Evolutionary conservation across 2,797 vertebrate species (phyloP).

Genomic region (Aplochiton taeniatus): DNA sequence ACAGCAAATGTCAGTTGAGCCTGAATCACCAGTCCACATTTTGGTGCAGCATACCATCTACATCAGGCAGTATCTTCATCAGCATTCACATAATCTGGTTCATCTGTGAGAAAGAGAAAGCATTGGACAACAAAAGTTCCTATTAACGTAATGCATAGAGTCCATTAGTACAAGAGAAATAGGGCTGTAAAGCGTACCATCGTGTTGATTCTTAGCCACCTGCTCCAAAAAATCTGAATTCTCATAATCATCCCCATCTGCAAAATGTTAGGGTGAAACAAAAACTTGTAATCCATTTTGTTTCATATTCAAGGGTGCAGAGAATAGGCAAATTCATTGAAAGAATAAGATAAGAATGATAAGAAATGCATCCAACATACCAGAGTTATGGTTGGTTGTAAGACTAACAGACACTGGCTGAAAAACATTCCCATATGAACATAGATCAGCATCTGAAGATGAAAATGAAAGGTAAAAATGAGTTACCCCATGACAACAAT

Average conservation of each 20-base stretch:
- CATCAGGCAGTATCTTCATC: neutral
- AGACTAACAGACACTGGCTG: neutral
- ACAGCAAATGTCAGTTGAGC: too few species aligned
- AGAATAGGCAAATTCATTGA: neutral
- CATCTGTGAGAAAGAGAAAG: slow-evolving; percentile 1
- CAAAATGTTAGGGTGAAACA: slow-evolving; percentile 7
- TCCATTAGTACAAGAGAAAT: too few species aligned
- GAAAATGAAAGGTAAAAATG: slow-evolving; percentile 4
- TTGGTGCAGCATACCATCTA: too few species aligned
- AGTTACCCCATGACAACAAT: too few species aligned
- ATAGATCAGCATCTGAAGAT: slow-evolving; percentile 3
- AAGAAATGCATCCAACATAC: slow-evolving; percentile 9
- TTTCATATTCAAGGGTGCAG: neutral
- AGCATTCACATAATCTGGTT: slow-evolving; percentile 9
- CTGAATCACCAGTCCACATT: too few species aligned
- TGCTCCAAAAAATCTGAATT: slow-evolving; percentile 45
- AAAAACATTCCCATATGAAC: slow-evolving; percentile 35
- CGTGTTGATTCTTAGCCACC: neutral
- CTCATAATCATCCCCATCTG: slow-evolving; percentile 62
- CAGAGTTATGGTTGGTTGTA: neutral
- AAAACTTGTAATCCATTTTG: neutral
- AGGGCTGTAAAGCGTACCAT: slow-evolving; percentile 17
- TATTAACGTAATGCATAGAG: too few species aligned
- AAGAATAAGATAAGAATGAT: neutral
- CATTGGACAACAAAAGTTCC: too few species aligned